Percentiles rank a stretch among this genome's conserved stretches.
Evolutionary conservation across 2,113 vertebrate species (phyloP).

Genomic region (Potamarius usumacintae): DNA sequence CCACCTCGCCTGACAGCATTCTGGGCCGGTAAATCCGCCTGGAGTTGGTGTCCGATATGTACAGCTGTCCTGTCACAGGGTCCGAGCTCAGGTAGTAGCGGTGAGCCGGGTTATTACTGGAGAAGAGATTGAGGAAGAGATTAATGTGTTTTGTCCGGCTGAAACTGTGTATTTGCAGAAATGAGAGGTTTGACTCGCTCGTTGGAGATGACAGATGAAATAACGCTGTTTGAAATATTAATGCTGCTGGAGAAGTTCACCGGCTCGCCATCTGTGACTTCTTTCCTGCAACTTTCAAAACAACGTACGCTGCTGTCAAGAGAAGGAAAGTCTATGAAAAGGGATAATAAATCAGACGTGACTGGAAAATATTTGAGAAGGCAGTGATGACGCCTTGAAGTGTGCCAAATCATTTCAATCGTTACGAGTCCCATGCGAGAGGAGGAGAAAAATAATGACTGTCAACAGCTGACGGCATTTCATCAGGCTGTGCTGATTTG

Average conservation of each 20-base stretch:
- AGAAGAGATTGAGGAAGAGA: constrained; percentile 13
- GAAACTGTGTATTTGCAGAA: constrained; percentile 17
- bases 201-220: constrained; percentile 45
- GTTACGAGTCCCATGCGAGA: constrained; percentile 51
- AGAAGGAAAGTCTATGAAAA: constrained; percentile 46
- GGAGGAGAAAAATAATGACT: constrained; percentile 59
- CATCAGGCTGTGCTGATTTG: constrained; percentile 59
- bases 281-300: constrained; percentile 20
- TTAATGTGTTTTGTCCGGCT: neutral
- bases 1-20: constrained; percentile 79
- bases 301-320: constrained; percentile 4
- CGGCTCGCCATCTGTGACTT: constrained; percentile 22
- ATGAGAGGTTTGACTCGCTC: neutral
- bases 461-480: constrained; percentile 64
- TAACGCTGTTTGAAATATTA: constrained; percentile 47
- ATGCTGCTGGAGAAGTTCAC: constrained; percentile 34
- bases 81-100: constrained; percentile 94
- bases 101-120: constrained; percentile 95
- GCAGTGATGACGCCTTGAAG: constrained; percentile 61
- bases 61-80: constrained; percentile 89
- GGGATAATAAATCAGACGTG: constrained; percentile 61
- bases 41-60: constrained; percentile 95
- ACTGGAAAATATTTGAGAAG: constrained; percentile 56
- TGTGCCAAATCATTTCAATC: constrained; percentile 63
- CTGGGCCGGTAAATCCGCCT: constrained; percentile 90